These are phyloP conservation scores for Pseudachorutes palmiensis DNA, from an alignment of 1,140 invertebrate genomes.

Conservation along the genomic window DNA sequence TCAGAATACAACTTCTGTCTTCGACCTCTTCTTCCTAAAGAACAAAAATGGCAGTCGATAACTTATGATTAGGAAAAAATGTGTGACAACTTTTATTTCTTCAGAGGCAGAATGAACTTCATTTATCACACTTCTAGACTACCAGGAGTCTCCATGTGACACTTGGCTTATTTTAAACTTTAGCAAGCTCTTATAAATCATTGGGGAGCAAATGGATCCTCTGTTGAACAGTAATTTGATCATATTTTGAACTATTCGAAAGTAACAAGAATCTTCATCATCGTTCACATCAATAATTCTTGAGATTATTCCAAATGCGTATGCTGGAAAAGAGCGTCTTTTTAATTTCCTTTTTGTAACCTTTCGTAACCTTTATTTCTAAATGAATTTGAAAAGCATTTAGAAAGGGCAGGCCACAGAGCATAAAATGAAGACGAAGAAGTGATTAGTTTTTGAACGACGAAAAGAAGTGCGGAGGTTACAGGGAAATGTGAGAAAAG, in stretches of 20 bases:
- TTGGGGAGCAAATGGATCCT: neutral
- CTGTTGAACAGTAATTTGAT: neutral
- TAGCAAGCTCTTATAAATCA: neutral
- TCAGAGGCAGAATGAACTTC: neutral
- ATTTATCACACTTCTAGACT: neutral
- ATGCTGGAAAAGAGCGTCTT: neutral
- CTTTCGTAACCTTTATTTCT: conserved; percentile 30
- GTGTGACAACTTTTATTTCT: conserved; percentile 9
- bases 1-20: neutral
- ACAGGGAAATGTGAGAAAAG: conserved; percentile 20
- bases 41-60: neutral
- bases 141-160: neutral
- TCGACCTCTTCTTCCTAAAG: neutral
- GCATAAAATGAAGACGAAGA: conserved; percentile 6
- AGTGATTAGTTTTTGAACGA: conserved; percentile 13
- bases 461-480: conserved; percentile 12
- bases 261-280: neutral
- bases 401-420: no score
- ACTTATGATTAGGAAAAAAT: conserved; percentile 12
- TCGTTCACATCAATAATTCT: neutral
- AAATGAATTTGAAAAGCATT: neutral
- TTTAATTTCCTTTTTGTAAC: conserved; percentile 27
- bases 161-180: neutral
- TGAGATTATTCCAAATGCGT: neutral
- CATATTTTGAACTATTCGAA: neutral